Evolutionary conservation across 2,797 vertebrate species (phyloP), one percentile per base, ranked within the genome.

Genomic region (Sebastes cheni): DNA sequence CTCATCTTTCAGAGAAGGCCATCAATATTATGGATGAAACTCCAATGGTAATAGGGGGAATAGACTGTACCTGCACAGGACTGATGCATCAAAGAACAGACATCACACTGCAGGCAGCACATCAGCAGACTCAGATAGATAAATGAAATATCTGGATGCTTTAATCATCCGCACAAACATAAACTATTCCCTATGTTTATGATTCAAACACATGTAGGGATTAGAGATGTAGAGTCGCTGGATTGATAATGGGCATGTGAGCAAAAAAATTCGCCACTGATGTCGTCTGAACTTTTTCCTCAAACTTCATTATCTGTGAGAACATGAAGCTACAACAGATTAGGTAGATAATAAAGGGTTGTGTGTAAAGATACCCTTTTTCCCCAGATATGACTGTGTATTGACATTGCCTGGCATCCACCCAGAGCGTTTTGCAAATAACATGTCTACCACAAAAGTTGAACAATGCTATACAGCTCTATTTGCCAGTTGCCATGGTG

Each of bases 401-500:
- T 34, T 77, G 23, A 59, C 55, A 56, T 12, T 60, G 30, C 34
- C 20, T 65, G 60, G 32, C 22, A 30, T 67, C 62, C 52, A 14
- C 8, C 29, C 42, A 59, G 13, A 16, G 27, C 8, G 16, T 73
- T 88, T 78, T 67, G 39, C 30, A 79, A 73, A 76, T 75, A 50
- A 65, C 59, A 81, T 5, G 9, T 80, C 71, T 23, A 9, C 2
- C 46, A 81, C 52, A 81, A 72, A 77, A 60, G 65, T 54, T 78
- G 50, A 81, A 73, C 80, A 27, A 81, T 4, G 39, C 50, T 71
- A 20, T 34, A 80, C 60, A 74, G 55, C 69, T 85, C 72, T 52
- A 62, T 75, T 79, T 86, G 58, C 52, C 60, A 27, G 82, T 92
- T 25, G 4, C 82, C 87, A 87, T 90, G 86, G 89, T 81, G 77